Percentiles rank a stretch among this genome's conserved stretches.
Conservation (phyloP, 2,888 invertebrate species). For the Arrhopalites spinosus region DNA sequence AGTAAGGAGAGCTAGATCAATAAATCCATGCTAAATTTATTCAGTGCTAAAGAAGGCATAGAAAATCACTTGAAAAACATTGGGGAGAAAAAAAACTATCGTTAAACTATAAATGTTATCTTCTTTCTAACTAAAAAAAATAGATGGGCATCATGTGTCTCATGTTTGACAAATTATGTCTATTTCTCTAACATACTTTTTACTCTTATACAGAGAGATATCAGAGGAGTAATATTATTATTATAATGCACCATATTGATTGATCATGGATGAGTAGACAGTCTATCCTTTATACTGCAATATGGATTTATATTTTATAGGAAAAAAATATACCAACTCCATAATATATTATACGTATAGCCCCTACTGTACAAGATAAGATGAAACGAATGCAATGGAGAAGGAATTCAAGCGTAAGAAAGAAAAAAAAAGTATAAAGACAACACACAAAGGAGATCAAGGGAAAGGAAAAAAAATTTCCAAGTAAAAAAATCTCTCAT, state of each 20-base stretch:
- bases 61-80: neutral
- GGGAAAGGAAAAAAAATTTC: neutral
- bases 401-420: slow-evolving; percentile 31
- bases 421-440: neutral
- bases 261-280: slow-evolving; percentile 7
- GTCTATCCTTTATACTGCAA: neutral
- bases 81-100: neutral
- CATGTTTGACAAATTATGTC: no score
- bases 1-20: neutral
- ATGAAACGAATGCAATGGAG: slow-evolving; percentile 1
- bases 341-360: no score
- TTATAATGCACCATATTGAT: no score
- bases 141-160: neutral
- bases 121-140: neutral
- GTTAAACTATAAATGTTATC: slow-evolving; percentile 19
- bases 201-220: no score
- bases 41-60: slow-evolving; percentile 20
- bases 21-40: slow-evolving; percentile 21
- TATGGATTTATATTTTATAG: no score
- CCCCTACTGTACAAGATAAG: no score
- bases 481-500: neutral
- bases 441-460: neutral
- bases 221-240: no score
- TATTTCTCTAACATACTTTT: no score
- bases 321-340: no score